Percentiles rank a stretch among this genome's conserved stretches.
Evolutionary conservation across 2,113 vertebrate genomes (phyloP).

Genomic region (Pseudois nayaur): DNA sequence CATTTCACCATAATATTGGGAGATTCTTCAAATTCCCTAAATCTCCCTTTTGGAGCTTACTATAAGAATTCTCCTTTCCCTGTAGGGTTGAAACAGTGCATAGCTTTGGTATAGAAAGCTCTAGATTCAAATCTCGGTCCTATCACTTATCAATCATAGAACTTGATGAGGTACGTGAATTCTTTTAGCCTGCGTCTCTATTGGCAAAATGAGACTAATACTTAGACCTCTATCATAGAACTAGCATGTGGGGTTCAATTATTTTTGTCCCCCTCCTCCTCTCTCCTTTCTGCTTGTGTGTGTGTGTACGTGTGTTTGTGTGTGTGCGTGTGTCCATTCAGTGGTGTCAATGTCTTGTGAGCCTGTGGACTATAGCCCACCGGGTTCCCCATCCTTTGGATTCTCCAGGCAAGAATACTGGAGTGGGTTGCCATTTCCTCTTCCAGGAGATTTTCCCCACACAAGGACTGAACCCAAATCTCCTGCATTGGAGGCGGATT

Average conservation of each 20-base stretch:
- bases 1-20: neutral
- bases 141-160: neutral
- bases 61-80: neutral
- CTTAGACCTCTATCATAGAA: neutral
- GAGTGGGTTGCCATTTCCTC: neutral
- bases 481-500: neutral
- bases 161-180: neutral
- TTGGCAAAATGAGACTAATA: neutral
- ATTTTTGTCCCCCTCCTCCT: rapidly evolving
- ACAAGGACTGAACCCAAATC: neutral
- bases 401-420: neutral
- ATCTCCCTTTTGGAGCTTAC: neutral
- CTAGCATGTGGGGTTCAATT: neutral
- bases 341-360: neutral
- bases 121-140: neutral
- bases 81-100: neutral
- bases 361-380: neutral
- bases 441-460: neutral
- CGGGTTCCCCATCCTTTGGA: neutral
- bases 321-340: neutral
- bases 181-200: neutral
- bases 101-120: neutral
- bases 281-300: neutral
- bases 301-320: neutral
- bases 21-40: neutral